Evolutionary conservation across 2,888 invertebrate species (phyloP).

Genomic region (Trissolcus japonicus): DNA sequence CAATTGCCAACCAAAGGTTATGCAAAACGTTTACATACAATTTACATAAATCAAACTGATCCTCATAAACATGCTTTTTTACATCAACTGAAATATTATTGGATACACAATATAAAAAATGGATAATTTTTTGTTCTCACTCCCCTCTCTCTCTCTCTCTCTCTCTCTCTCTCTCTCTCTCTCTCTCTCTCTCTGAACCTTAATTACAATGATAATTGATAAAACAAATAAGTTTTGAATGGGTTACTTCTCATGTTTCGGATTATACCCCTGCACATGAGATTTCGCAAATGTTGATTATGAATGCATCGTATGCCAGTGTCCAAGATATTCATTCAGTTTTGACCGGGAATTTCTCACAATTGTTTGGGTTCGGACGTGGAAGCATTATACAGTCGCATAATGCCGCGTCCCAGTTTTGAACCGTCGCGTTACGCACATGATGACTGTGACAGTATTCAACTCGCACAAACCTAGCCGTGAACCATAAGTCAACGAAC

Average conservation of each 20-base stretch:
- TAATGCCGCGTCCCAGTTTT: conserved; percentile 56
- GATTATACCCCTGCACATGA: too few relatives aligned
- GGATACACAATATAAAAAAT: too few relatives aligned
- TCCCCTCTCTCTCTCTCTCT: too few relatives aligned
- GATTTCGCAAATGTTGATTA: too few relatives aligned
- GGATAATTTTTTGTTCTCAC: too few relatives aligned
- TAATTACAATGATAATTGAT: not conserved
- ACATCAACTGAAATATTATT: too few relatives aligned
- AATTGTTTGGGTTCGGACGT: conserved; percentile 48
- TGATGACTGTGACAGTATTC: conserved; percentile 56
- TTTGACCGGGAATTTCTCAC: conserved; percentile 41
- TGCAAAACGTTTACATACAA: too few relatives aligned
- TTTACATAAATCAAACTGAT: too few relatives aligned
- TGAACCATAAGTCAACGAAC: conserved; percentile 59
- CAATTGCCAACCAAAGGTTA: too few relatives aligned
- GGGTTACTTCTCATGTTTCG: not conserved
- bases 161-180: too few relatives aligned
- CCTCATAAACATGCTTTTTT: too few relatives aligned
- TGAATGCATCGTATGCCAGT: not conserved
- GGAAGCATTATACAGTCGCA: conserved; percentile 42
- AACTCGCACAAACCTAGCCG: conserved; percentile 54
- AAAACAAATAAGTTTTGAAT: not conserved
- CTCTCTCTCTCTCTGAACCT: too few relatives aligned
- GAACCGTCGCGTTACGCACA: conserved; percentile 44
- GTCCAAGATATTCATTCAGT: conserved; percentile 34